Evolutionary conservation across 2,113 vertebrate genomes (phyloP).

Genomic region (Gymnorhina tibicen): DNA sequence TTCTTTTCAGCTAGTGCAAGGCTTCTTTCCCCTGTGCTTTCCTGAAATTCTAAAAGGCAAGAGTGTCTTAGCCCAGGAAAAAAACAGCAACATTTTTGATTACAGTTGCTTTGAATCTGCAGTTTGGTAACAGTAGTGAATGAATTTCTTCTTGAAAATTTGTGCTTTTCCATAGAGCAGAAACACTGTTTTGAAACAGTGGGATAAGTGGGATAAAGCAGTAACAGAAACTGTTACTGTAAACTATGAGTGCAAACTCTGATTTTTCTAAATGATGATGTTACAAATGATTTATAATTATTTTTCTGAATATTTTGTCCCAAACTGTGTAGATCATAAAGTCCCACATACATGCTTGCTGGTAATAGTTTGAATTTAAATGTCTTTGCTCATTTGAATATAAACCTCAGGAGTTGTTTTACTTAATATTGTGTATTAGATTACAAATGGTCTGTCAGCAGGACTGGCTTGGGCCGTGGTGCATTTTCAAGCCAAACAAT

Average conservation of each 20-base stretch:
- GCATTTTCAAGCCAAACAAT: neutral
- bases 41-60: neutral
- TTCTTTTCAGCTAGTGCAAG: neutral
- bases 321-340: neutral
- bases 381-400: neutral
- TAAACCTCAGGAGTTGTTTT: neutral
- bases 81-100: neutral
- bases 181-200: neutral
- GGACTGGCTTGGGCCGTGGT: neutral
- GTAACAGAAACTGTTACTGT: neutral
- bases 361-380: neutral
- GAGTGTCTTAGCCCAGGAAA: neutral
- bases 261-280: neutral
- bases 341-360: neutral
- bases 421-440: neutral
- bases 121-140: neutral
- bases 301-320: neutral
- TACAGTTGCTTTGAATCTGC: neutral
- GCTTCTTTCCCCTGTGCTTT: neutral
- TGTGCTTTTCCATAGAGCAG: neutral
- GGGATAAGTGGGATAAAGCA: neutral
- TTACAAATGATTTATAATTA: neutral
- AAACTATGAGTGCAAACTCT: neutral
- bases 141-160: neutral
- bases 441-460: neutral